Percentiles rank a stretch among this genome's conserved stretches.
Evolutionary conservation across 2,797 vertebrate species (phyloP).

Genomic region (Ceryle rudis): DNA sequence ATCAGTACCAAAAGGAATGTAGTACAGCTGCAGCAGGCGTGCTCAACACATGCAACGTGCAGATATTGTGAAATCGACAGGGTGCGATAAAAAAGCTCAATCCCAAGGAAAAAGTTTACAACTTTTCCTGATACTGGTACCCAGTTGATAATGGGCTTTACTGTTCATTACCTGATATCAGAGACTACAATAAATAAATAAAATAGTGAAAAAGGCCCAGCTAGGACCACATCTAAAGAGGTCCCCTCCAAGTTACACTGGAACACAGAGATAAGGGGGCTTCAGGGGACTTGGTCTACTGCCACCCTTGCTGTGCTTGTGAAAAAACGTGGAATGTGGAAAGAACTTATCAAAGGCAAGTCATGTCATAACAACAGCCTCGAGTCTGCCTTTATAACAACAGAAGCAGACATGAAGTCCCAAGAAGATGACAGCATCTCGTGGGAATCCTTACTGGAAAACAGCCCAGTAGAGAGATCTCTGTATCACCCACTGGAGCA

Average conservation of each 20-base stretch:
- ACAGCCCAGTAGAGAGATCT: neutral
- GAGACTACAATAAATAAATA: neutral
- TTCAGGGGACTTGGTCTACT: neutral
- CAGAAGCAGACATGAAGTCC: fast-evolving
- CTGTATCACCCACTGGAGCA: neutral
- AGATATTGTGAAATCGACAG: neutral
- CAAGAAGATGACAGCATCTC: neutral
- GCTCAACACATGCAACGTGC: neutral
- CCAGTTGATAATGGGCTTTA: neutral
- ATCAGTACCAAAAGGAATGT: neutral
- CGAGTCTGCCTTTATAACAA: neutral
- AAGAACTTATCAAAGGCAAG: neutral
- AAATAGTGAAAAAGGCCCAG: neutral
- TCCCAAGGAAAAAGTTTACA: neutral
- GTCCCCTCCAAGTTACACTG: neutral
- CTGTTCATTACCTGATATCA: fast-evolving
- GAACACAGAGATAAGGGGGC: neutral
- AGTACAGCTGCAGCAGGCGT: fast-evolving
- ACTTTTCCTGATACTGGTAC: neutral
- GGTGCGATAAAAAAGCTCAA: neutral
- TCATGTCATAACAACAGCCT: fast-evolving
- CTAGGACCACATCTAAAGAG: neutral
- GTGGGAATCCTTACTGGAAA: neutral
- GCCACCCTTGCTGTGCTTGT: neutral
- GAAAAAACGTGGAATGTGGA: neutral